These are phyloP conservation scores for Dromaius novaehollandiae DNA, from an alignment of 2,113 vertebrate species.

Conservation along the genomic window DNA sequence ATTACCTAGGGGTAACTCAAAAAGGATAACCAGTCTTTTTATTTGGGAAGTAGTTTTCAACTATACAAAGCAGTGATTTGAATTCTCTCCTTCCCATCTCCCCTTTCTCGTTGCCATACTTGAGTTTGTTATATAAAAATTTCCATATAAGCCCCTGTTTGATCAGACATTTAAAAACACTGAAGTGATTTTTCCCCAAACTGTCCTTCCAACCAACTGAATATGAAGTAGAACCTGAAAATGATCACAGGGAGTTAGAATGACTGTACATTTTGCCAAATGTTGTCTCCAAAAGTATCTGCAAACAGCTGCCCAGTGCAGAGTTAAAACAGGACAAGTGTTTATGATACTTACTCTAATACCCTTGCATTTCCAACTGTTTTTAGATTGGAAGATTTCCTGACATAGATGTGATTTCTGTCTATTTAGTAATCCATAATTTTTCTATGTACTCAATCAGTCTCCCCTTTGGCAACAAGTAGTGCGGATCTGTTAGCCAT, in stretches of 20 bases:
- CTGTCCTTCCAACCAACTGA: neutral
- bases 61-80: neutral
- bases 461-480: neutral
- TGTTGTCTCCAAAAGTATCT: neutral
- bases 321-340: neutral
- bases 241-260: neutral
- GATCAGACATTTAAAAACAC: neutral
- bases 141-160: neutral
- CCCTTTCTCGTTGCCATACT: neutral
- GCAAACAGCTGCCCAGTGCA: neutral
- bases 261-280: neutral
- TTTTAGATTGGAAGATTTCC: neutral
- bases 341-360: neutral
- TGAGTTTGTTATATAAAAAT: accelerated
- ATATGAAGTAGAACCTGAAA: neutral
- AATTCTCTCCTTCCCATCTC: neutral
- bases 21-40: neutral
- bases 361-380: neutral
- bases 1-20: neutral
- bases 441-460: neutral
- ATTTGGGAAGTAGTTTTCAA: neutral
- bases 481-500: neutral
- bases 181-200: neutral
- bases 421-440: neutral
- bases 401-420: neutral